Base-by-base conservation (phyloP, 2,888 invertebrate species). In the Ornithoptera priamus region DNA sequence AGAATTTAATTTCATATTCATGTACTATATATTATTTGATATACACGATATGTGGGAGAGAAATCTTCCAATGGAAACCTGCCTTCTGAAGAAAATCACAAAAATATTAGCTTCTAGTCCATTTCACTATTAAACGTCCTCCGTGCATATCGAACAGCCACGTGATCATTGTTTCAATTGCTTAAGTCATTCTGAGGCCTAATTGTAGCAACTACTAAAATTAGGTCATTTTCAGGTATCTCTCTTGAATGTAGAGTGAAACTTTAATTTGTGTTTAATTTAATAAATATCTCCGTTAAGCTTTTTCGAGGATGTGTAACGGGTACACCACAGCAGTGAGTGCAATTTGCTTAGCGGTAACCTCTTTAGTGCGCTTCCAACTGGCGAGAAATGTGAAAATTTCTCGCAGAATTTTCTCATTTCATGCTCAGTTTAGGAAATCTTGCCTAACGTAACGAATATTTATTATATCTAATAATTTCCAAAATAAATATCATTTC, bases 371-470 rank as follows among this genome's bases (percentile, higher is more conserved):
- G 78, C 75, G 75, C 75, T 78, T 22, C 69, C 65, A 80, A 81
- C 80, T 70, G 77, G 71, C 74, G 74, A 68, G 75, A 69, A 73
- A 72, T 46, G 74, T 73, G 74, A 74, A 76, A 84, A 86, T 84
- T 83, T 85, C 84, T 81, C 81, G 72, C 74, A 82, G 81, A 84
- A 83, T 84, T 77, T 86, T 86, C 85, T 87, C 85, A 87, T 89
- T 88, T 88, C 87, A 87, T 84, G 88, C 88, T 86, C 85, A 86
- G 88, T 88, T 89, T 87, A 84, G 81, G 83, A 86, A 84, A 82
- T 82, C 50, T 46, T 57, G n/a, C 36, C 22, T 53, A 42, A 15
- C 50, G 30, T 65, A 64, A 56, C 20, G 58, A 68, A 62, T 68
- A 62, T 68, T 39, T 62, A 53, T 65, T 53, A n/a, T 18, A 53